These are phyloP conservation scores for Rhinopomastus cyanomelas DNA, from an alignment of 2,113 vertebrate species.

Conservation along the genomic window DNA sequence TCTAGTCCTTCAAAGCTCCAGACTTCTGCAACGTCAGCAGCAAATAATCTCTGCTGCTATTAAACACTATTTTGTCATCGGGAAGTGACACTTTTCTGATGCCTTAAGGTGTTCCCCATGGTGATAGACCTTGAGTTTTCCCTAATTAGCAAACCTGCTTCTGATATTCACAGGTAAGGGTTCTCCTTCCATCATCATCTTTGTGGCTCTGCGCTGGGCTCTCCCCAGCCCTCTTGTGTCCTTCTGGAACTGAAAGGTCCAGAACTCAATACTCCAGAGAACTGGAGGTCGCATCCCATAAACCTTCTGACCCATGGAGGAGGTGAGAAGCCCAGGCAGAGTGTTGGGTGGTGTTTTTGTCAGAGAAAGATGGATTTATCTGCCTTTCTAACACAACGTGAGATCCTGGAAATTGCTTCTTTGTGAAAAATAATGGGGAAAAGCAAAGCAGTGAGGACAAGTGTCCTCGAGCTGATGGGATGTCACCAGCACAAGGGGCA, in stretches of 20 bases:
- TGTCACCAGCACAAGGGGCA: neutral
- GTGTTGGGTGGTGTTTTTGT: neutral
- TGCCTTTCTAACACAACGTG: neutral
- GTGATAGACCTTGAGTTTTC: neutral
- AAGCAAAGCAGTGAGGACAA: neutral
- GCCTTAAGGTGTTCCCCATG: neutral
- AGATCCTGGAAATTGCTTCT: neutral
- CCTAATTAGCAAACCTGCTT: neutral
- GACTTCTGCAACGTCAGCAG: neutral
- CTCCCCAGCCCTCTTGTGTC: too few species aligned
- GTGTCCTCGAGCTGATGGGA: neutral
- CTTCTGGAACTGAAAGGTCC: neutral
- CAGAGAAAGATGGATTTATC: neutral
- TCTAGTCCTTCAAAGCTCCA: neutral
- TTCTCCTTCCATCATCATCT: too few species aligned
- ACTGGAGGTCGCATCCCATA: neutral
- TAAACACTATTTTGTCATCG: neutral
- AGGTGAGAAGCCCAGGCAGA: accelerated
- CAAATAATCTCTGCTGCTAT: neutral
- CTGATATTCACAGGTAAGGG: neutral
- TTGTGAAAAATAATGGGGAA: neutral
- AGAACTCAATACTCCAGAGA: too few species aligned
- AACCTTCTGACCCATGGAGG: neutral
- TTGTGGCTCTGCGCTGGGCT: too few species aligned
- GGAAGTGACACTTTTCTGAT: neutral